Conservation (phyloP, 2,113 vertebrate genomes). For the Lichenostomus cassidix region DNA sequence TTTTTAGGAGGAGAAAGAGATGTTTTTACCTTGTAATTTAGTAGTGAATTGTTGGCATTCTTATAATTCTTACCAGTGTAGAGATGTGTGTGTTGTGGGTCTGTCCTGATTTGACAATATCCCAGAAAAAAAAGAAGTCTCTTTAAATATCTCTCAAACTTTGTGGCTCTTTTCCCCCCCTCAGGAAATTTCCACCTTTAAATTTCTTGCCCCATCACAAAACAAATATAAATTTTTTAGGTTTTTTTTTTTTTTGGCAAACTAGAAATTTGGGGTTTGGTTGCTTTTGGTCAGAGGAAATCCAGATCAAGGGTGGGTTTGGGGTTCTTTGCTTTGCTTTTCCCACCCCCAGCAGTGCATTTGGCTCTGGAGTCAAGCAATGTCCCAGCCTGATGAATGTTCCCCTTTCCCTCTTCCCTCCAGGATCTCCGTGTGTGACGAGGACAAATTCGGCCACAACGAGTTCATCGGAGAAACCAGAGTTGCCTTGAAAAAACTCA, state of each 20-base stretch:
- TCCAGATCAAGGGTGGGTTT: background rate
- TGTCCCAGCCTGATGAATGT: background rate
- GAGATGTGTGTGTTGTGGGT: rapidly evolving
- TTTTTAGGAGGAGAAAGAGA: background rate
- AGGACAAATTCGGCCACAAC: constrained; percentile 98
- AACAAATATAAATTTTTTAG: background rate
- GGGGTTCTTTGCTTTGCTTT: background rate
- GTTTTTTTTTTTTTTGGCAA: background rate
- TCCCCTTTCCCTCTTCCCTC: background rate
- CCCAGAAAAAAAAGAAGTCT: background rate
- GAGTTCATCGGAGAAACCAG: constrained; percentile 97
- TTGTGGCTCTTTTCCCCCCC: rapidly evolving
- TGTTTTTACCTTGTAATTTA: rapidly evolving
- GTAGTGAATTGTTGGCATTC: rapidly evolving
- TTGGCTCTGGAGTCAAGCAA: background rate
- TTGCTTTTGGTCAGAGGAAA: background rate
- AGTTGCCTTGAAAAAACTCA: constrained; percentile 94
- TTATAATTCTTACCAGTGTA: rapidly evolving
- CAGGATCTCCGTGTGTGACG: constrained; percentile 95
- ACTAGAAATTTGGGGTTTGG: background rate
- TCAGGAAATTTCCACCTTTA: background rate
- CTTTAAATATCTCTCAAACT: background rate
- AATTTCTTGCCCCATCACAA: background rate
- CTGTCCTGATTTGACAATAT: background rate
- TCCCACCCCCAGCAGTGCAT: background rate